Evolutionary conservation across 2,113 vertebrate genomes (phyloP).

Genomic region (Perognathus longimembris): DNA sequence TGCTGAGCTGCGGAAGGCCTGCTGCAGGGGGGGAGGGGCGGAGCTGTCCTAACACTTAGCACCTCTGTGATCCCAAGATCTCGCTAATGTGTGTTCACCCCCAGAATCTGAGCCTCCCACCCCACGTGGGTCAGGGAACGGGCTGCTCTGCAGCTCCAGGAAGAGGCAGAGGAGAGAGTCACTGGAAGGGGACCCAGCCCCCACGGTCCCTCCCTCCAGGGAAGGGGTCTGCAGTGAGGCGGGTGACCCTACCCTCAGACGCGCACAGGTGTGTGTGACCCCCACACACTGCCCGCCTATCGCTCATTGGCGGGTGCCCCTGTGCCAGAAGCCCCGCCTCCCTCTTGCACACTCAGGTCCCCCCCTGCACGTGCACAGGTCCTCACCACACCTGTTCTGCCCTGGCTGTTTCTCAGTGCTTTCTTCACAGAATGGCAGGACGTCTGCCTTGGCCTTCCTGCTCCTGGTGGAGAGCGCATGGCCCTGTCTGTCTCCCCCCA

Average conservation of each 20-base stretch:
- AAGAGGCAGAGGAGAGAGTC: rapidly evolving
- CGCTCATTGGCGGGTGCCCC: background rate
- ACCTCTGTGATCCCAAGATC: constrained; percentile 11
- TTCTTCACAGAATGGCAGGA: background rate
- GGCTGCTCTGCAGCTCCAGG: background rate
- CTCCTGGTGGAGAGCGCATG: too few species aligned
- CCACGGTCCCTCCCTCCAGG: too few species aligned
- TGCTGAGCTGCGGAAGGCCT: constrained; percentile 74
- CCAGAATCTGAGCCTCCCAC: background rate
- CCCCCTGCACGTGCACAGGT: background rate
- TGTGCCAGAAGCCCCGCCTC: background rate
- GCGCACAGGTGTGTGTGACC: rapidly evolving
- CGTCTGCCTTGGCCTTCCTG: background rate
- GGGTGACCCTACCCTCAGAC: background rate
- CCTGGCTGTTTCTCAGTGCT: rapidly evolving
- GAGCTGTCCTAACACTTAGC: constrained; percentile 28
- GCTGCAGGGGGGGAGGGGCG: constrained; percentile 59
- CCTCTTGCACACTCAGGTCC: background rate
- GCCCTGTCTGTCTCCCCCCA: rapidly evolving
- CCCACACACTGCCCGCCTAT: background rate
- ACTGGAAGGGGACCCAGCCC: rapidly evolving
- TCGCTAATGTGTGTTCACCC: constrained; percentile 72
- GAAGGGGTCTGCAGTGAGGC: too few species aligned
- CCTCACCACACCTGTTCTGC: background rate
- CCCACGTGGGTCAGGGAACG: constrained; percentile 18